Evolutionary conservation across 1,140 invertebrate species (phyloP), one percentile per base, ranked within the genome.

Genomic region (Galleria mellonella): DNA sequence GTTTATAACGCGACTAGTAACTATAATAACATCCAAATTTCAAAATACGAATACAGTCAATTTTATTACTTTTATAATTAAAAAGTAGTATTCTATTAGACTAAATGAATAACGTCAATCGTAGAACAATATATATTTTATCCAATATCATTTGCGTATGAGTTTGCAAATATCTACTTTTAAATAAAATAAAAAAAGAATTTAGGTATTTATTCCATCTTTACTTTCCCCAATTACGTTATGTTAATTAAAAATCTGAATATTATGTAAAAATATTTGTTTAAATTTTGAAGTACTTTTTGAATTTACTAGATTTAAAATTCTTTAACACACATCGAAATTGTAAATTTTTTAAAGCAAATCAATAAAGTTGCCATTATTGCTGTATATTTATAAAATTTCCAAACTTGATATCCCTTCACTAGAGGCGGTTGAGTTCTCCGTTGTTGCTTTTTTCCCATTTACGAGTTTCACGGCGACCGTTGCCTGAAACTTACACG

Each of bases 401-500:
- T 43, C 51, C 49, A 32, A 50, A 40, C 36, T 36, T 23, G 28
- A 53, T 57, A 51, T 71, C 72, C 59, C 81, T 49, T 73, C 81
- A 77, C 77, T 84, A 83, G 59, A 69, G 75, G 64, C 67, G 67
- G 76, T 81, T 77, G 63, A 82, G 67, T 71, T 84, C 69, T 71
- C 64, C 70, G 76, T 77, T 84, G 78, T 84, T 83, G 81, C 78
- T 84, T 84, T 84, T 83, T 84, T 84, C 81, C 81, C 78, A 83
- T 84, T 85, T 85, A 83, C 78, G 78, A 82, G 78, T 85, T 85
- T 85, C 78, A 85, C 78, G 73, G 76, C 78, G 78, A 83, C 81
- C 78, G 78, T 83, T 83, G 74, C 78, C 81, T 84, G 81, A 84
- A 84, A 84, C 81, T 84, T 84, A 84, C 78, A 84, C 78, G 81